phyloP scores from a whole-genome alignment of 2,888 invertebrate species.

The Tipula helvola region DNA sequence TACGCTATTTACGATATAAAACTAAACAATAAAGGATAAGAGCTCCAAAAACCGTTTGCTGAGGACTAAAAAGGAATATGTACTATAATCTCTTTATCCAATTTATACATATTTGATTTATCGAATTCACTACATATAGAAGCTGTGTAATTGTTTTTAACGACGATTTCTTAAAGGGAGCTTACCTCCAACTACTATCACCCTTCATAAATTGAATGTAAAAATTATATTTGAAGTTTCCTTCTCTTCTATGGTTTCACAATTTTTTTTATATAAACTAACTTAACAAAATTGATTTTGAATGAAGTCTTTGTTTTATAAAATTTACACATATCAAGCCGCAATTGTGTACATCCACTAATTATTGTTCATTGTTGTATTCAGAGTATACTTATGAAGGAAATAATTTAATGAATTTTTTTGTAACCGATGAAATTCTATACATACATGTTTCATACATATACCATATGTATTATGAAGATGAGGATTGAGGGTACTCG shows the following conservation, averaged over 20 bases:
- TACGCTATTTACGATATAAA: too few species aligned
- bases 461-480: too few species aligned
- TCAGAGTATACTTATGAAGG: not conserved
- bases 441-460: not conserved
- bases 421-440: not conserved
- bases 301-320: not conserved
- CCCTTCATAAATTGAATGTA: not conserved
- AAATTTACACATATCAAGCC: not conserved
- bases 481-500: too few species aligned
- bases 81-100: too few species aligned
- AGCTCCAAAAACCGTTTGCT: too few species aligned
- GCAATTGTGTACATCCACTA: not conserved
- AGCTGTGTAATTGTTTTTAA: not conserved
- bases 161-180: not conserved
- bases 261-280: not conserved
- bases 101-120: not conserved
- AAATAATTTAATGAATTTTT: not conserved
- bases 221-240: not conserved
- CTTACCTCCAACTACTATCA: not conserved
- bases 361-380: not conserved
- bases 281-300: not conserved
- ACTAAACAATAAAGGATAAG: too few species aligned
- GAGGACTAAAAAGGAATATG: too few species aligned
- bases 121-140: not conserved
- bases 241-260: not conserved